Conservation (phyloP, 2,113 vertebrate genomes). For the Ailuropoda melanoleuca region DNA sequence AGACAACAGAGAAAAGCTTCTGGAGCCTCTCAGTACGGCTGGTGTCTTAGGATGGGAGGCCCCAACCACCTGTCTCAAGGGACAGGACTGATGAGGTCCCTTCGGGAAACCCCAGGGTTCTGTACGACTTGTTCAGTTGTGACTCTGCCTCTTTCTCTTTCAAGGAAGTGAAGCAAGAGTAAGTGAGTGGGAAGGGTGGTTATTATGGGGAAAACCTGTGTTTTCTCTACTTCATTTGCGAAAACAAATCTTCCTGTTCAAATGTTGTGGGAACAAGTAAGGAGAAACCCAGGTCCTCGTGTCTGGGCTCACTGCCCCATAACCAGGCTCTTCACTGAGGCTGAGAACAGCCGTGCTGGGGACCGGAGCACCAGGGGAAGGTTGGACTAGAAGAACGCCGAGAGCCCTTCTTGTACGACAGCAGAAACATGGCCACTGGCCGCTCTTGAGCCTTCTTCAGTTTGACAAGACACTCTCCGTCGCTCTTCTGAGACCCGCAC, state of each 20-base stretch:
- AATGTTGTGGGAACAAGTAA: accelerated
- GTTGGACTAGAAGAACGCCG: no score
- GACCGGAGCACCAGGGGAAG: background rate
- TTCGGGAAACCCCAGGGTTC: accelerated
- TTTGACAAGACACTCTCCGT: accelerated
- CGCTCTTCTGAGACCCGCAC: background rate
- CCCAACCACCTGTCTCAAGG: accelerated
- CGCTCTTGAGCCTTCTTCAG: no score
- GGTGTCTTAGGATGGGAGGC: background rate
- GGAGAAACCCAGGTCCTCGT: background rate
- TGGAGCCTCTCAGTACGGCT: background rate
- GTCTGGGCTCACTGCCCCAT: background rate
- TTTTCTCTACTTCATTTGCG: background rate
- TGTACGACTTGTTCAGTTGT: background rate
- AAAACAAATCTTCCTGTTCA: background rate
- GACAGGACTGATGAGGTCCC: background rate
- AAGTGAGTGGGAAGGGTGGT: background rate
- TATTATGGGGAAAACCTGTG: accelerated
- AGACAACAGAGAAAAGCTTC: background rate
- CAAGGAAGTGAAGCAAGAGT: background rate
- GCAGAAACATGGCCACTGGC: background rate
- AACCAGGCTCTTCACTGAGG: background rate
- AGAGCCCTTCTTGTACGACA: background rate
- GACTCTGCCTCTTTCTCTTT: background rate
- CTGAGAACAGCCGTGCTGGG: background rate